A percentile compares a stretch with the other conserved stretches of the same genome.
Conservation (phyloP, 1,140 invertebrate species). For the Drosophila murphyi region DNA sequence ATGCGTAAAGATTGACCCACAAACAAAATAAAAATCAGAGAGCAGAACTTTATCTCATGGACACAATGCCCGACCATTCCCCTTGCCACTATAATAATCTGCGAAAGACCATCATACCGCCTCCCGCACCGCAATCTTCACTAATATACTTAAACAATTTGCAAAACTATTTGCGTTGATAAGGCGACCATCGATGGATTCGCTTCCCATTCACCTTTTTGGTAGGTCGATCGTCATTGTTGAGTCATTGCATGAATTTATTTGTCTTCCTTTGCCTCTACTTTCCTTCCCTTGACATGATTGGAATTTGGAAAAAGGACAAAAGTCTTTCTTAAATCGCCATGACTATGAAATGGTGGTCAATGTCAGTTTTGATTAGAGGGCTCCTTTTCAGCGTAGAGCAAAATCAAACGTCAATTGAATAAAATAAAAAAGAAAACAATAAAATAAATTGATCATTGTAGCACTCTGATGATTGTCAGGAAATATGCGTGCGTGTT, state of each 20-base stretch:
- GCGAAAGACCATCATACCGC: too few species aligned
- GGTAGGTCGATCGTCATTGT: constrained; percentile 45
- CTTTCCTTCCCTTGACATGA: constrained; percentile 34
- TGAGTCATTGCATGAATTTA: constrained; percentile 30
- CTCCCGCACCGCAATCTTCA: neutral
- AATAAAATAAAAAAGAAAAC: neutral
- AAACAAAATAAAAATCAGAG: constrained; percentile 14
- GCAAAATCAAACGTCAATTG: neutral
- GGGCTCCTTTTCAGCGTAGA: neutral
- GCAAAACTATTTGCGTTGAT: constrained; percentile 32
- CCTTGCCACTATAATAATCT: too few species aligned
- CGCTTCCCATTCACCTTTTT: constrained; percentile 19
- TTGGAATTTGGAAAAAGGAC: constrained; percentile 57
- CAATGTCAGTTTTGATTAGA: neutral
- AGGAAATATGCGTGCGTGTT: too few species aligned
- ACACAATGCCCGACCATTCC: neutral
- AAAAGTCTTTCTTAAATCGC: constrained; percentile 52
- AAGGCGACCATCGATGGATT: constrained; percentile 8
- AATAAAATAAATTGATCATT: neutral
- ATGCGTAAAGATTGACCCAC: constrained; percentile 43
- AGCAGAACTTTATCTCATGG: constrained; percentile 29
- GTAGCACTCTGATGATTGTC: neutral
- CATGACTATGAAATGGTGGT: constrained; percentile 28
- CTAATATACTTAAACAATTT: constrained; percentile 68
- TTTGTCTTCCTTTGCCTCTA: neutral